These are phyloP conservation scores for Meta bourneti DNA, from an alignment of 2,888 invertebrate species.

Conservation along the genomic window DNA sequence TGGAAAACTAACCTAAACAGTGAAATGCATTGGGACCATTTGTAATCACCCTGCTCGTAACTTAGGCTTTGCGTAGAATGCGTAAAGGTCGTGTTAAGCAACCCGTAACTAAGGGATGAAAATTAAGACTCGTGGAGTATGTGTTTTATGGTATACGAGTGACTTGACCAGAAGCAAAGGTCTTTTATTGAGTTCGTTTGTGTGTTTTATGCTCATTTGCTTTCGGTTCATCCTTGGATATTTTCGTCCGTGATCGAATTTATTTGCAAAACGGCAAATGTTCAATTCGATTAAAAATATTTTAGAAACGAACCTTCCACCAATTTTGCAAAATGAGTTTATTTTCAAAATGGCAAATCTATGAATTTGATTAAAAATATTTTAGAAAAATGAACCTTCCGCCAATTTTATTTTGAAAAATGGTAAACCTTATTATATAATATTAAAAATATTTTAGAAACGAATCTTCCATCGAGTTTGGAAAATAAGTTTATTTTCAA, in stretches of 20 bases:
- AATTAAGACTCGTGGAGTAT: neutral
- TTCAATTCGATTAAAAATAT: neutral
- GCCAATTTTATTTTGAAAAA: no score
- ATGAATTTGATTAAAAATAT: no score
- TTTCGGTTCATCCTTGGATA: neutral
- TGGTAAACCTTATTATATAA: no score
- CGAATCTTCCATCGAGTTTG: no score
- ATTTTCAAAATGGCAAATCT: no score
- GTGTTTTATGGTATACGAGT: slow-evolving; percentile 26
- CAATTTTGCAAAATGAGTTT: no score
- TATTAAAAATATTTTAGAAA: no score
- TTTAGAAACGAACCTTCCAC: neutral
- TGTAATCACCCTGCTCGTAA: slow-evolving; percentile 29
- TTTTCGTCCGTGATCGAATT: neutral
- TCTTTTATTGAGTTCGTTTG: neutral
- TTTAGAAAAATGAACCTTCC: no score
- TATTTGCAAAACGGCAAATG: neutral
- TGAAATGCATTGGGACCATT: slow-evolving; percentile 13
- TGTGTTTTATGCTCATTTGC: neutral
- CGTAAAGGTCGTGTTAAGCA: slow-evolving; percentile 18
- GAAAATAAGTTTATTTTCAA: no score
- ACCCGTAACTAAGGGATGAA: slow-evolving; percentile 23
- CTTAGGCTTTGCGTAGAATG: slow-evolving; percentile 12
- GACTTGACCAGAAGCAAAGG: slow-evolving; percentile 7
- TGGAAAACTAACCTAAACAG: slow-evolving; percentile 31